These are phyloP conservation scores for Semnornis frantzii DNA, from an alignment of 2,113 vertebrate species.

Conservation along the genomic window DNA sequence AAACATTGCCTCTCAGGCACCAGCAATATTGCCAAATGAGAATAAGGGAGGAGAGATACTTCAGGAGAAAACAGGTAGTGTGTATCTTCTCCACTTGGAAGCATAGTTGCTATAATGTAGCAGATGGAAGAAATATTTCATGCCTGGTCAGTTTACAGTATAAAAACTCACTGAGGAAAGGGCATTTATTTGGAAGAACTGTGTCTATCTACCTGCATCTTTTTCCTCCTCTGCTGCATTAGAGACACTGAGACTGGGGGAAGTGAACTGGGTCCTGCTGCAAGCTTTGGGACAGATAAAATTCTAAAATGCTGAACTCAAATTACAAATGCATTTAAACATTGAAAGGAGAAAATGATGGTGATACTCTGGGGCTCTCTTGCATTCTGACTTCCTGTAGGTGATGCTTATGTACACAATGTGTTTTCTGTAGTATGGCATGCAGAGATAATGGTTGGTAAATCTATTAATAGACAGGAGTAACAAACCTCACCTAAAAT, in stretches of 20 bases:
- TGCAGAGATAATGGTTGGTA: background rate
- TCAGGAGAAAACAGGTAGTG: slow-evolving; percentile 75
- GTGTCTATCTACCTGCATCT: background rate
- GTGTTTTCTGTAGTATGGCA: background rate
- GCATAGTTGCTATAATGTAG: background rate
- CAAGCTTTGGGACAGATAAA: background rate
- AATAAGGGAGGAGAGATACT: slow-evolving; percentile 61
- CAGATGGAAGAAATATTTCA: background rate
- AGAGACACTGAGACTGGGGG: background rate
- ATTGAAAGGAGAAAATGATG: background rate
- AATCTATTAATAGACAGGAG: background rate
- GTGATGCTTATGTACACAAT: background rate
- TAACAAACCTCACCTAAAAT: background rate
- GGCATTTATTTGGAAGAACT: background rate
- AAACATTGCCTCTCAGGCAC: slow-evolving; percentile 18
- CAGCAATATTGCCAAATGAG: slow-evolving; percentile 38
- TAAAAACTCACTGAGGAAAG: background rate
- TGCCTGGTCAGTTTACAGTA: background rate
- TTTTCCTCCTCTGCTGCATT: background rate
- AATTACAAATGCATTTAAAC: background rate
- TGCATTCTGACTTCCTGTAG: background rate
- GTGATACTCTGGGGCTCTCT: background rate
- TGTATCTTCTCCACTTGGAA: background rate
- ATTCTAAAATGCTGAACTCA: background rate
- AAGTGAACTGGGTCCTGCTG: background rate